Percentiles rank a stretch among this genome's conserved stretches.
Evolutionary conservation across 2,797 vertebrate genomes (phyloP).

Genomic region (Naso thynnoides): DNA sequence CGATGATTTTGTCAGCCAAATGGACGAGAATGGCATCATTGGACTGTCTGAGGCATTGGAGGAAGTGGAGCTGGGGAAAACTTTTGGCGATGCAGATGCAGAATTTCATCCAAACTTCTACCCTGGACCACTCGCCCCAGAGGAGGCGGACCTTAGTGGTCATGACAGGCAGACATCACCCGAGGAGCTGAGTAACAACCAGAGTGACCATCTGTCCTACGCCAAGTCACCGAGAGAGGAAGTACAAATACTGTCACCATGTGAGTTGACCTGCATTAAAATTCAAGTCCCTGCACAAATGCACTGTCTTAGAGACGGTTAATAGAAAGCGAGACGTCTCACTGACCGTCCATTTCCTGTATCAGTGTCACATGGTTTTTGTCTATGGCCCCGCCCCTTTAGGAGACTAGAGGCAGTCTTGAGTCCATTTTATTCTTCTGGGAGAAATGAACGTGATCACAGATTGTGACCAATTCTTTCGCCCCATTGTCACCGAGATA

Average conservation of each 20-base stretch:
- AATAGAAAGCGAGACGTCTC: too few relatives aligned
- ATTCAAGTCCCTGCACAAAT: not conserved
- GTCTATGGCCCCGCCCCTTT: too few relatives aligned
- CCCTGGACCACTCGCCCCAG: constrained; percentile 16
- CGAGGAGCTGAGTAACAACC: constrained; percentile 46
- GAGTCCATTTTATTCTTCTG: too few relatives aligned
- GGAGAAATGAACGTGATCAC: too few relatives aligned
- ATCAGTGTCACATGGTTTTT: too few relatives aligned
- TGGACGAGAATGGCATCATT: constrained; percentile 86
- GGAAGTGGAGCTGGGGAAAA: constrained; percentile 38
- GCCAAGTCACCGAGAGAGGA: constrained; percentile 39
- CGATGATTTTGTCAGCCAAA: constrained; percentile 71
- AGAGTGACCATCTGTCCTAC: not conserved
- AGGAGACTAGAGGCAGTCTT: too few relatives aligned
- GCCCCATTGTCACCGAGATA: too few relatives aligned
- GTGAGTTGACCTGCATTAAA: constrained; percentile 61
- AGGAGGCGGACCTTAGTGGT: constrained; percentile 20
- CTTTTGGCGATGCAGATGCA: constrained; percentile 10
- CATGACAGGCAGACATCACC: constrained; percentile 4
- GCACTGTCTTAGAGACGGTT: too few relatives aligned
- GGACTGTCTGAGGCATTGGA: constrained; percentile 71
- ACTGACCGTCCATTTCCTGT: too few relatives aligned
- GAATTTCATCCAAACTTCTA: not conserved
- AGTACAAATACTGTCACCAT: constrained; percentile 19
- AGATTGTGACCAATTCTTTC: too few relatives aligned